Evolutionary conservation across 2,797 vertebrate species (phyloP).

Genomic region (Cyprinodon diabolis): DNA sequence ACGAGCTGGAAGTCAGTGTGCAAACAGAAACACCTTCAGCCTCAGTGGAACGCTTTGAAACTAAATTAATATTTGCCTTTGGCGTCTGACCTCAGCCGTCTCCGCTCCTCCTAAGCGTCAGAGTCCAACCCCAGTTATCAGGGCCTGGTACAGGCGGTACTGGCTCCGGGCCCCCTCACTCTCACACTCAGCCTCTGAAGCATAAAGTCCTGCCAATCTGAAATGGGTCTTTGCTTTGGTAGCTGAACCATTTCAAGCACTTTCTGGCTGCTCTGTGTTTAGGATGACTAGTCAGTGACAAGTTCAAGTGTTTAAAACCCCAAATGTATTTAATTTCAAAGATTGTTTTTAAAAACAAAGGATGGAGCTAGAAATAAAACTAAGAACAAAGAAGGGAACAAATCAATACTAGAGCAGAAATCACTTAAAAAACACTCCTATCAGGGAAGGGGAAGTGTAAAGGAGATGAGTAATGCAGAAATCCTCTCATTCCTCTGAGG

Average conservation of each 20-base stretch:
- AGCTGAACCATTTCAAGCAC: neutral
- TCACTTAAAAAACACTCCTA: too few species aligned
- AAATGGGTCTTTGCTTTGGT: neutral
- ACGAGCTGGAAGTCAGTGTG: constrained; percentile 19
- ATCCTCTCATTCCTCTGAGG: neutral
- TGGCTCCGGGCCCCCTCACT: constrained; percentile 37
- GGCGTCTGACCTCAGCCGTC: constrained; percentile 34
- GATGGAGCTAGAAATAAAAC: neutral
- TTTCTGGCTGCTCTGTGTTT: neutral
- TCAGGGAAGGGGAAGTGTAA: constrained; percentile 6
- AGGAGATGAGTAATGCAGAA: neutral
- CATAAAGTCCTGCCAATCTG: constrained; percentile 5
- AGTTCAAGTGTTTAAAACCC: neutral
- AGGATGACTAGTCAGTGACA: neutral
- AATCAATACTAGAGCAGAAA: neutral
- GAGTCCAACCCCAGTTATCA: constrained; percentile 38
- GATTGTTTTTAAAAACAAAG: neutral
- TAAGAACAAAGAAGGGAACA: neutral
- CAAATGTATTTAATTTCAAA: neutral
- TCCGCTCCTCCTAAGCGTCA: constrained; percentile 29
- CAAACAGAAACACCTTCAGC: constrained; percentile 46
- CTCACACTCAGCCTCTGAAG: constrained; percentile 25
- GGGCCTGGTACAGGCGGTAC: constrained; percentile 61
- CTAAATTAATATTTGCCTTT: constrained; percentile 76
- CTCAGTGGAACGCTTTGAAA: constrained; percentile 55